Percentiles rank a stretch among this genome's conserved stretches.
Conservation (phyloP, 1,140 invertebrate species). For the Steinernema feltiae region DNA sequence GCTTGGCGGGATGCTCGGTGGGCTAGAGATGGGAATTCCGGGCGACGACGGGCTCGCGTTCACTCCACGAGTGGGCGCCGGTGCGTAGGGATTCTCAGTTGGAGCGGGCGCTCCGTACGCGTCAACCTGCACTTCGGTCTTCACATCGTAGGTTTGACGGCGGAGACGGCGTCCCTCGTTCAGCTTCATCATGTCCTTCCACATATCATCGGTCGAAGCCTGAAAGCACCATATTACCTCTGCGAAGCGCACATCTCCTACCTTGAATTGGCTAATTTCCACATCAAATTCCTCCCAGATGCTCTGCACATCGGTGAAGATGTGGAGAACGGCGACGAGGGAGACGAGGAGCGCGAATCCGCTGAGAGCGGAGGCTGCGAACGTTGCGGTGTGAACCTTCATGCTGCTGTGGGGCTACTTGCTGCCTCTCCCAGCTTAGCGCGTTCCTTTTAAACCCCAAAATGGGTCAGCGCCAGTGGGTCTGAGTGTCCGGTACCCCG, state of each 20-base stretch:
- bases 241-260: too few relatives aligned
- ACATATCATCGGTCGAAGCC: constrained; percentile 36
- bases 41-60: not conserved
- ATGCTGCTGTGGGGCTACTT: constrained; percentile 32
- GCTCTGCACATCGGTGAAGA: constrained; percentile 31
- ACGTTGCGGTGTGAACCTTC: constrained; percentile 39
- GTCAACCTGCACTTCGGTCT: not conserved
- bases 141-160: constrained; percentile 13
- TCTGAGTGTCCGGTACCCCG: not conserved
- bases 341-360: constrained; percentile 30
- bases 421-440: not conserved
- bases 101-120: too few relatives aligned
- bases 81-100: too few relatives aligned
- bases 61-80: not conserved
- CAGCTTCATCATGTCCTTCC: constrained; percentile 35
- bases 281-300: constrained; percentile 34
- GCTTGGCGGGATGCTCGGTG: not conserved
- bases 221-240: too few relatives aligned
- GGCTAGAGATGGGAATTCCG: not conserved
- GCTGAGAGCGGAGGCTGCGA: constrained; percentile 30
- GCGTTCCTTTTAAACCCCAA: not conserved
- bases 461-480: not conserved
- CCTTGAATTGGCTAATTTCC: constrained; percentile 36
- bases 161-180: constrained; percentile 23
- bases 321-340: constrained; percentile 28